Conservation (phyloP, 2,113 vertebrate genomes). For the Isurus oxyrinchus region DNA sequence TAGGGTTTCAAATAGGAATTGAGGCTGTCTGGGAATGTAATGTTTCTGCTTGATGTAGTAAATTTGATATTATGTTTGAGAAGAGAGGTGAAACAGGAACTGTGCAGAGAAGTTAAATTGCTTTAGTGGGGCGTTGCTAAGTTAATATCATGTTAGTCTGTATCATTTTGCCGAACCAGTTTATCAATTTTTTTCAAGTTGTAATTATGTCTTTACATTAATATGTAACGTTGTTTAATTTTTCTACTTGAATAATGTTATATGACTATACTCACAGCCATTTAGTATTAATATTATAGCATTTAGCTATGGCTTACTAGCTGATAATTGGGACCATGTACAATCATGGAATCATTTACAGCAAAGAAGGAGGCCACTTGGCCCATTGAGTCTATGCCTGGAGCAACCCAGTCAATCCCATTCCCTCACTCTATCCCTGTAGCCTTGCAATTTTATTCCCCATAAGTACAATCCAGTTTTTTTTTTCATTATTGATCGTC, state of each 20-base stretch:
- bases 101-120: not conserved
- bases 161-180: not conserved
- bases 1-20: not conserved
- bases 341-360: too few species aligned
- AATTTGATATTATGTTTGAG: not conserved
- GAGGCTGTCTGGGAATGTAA: not conserved
- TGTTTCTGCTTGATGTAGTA: not conserved
- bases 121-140: not conserved
- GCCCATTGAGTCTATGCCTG: too few species aligned
- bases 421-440: too few species aligned
- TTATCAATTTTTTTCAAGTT: not conserved
- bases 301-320: too few species aligned
- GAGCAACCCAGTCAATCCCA: too few species aligned
- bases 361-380: too few species aligned
- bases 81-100: not conserved
- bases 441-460: too few species aligned
- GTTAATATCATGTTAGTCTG: not conserved
- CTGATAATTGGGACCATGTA: not conserved
- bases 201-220: not conserved
- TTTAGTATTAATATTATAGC: not conserved
- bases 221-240: not conserved
- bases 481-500: too few species aligned
- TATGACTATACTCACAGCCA: not conserved
- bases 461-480: too few species aligned
- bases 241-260: not conserved